Conservation (phyloP, 2,797 vertebrate species). For the Zalophus californianus region DNA sequence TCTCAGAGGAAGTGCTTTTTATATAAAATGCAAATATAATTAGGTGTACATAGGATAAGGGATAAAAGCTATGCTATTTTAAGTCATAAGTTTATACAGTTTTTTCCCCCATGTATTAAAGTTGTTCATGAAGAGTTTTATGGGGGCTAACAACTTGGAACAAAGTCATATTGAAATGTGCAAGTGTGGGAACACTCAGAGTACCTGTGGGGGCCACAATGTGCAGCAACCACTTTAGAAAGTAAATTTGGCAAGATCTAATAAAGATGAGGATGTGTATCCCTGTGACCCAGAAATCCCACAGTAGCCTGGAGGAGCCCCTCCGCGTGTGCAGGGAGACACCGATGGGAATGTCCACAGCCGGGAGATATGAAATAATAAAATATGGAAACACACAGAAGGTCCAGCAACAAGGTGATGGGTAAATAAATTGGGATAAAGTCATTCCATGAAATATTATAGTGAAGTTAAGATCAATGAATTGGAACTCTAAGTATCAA, state of each 20-base stretch:
- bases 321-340: accelerated
- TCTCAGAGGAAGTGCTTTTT: not conserved
- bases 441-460: too few relatives aligned
- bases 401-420: not conserved
- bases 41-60: not conserved
- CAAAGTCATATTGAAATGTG: not conserved
- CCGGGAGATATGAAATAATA: not conserved
- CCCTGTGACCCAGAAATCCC: too few relatives aligned
- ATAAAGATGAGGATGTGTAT: accelerated
- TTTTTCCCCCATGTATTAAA: not conserved
- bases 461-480: not conserved
- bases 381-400: not conserved
- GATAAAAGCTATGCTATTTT: not conserved
- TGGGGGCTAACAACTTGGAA: not conserved
- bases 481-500: not conserved
- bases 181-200: too few relatives aligned
- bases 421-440: not conserved
- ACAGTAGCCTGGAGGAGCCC: accelerated
- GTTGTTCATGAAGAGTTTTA: not conserved
- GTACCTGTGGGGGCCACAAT: accelerated
- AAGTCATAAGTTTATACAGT: not conserved
- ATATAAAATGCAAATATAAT: not conserved
- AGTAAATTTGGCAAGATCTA: not conserved
- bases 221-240: too few relatives aligned
- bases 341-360: accelerated